Evolutionary conservation across 2,797 vertebrate genomes (phyloP), one percentile per base, ranked within the genome.

Genomic region (Dallia pectoralis): DNA sequence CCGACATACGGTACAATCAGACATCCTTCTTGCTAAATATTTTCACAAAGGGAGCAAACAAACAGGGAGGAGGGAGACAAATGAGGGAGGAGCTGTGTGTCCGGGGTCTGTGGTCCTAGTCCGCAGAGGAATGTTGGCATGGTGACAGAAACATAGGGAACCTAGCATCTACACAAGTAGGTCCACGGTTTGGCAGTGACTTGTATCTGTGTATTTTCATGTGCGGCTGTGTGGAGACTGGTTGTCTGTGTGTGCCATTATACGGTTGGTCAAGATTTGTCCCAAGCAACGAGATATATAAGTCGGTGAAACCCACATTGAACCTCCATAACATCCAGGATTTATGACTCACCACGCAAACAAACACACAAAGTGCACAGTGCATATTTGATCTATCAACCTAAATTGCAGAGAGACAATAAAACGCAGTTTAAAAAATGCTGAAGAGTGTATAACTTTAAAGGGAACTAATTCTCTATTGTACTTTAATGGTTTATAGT

Each of bases 31-130:
- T 86, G 85, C 79, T 79, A 81, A 67, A 79, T 77, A 16, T 83
- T 87, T 87, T 83, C 73, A 87, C 81, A 83, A 88, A 87, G 76
- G 53, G 79, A 82, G 74, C 83, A 87, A 88, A 88, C 85, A 87
- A 81, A 85, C 76, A 14, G 76, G 68, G 74, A 79, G 82, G 51
- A 56, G n/a, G 85, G 49, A 82, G 62, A 75, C 73, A 73, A 74
- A 78, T 73, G 72, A 62, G 64, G 76, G 75, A 77, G 76, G 69
- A 51, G 47, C 49, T n/a, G 15, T 22, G 48, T 29, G 72, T 51
- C 65, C 25, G 59, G 64, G 67, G 62, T 49, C 40, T 44, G 40
- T 44, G 40, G 40, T 12, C 40, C 40, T 44, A 12, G 40, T 44
- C 62, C 62, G 2, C 62, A 53, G 19, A 18, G 71, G 71, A 67